Evolutionary conservation across 2,113 vertebrate genomes (phyloP).

Genomic region (Anas platyrhynchos): DNA sequence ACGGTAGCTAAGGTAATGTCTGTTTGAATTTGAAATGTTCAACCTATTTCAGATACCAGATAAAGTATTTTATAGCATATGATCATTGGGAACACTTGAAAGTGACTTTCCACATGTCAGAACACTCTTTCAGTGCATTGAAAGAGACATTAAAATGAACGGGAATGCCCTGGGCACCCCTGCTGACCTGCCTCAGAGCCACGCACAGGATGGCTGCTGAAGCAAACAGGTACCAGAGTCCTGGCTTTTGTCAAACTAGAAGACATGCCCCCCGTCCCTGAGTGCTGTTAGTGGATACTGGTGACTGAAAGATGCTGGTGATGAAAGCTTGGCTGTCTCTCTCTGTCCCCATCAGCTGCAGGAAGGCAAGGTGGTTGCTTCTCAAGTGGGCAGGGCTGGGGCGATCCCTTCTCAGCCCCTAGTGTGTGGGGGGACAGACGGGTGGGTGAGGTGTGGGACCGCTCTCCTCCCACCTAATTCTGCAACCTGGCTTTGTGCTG

Average conservation of each 20-base stretch:
- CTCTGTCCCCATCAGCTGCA: background rate
- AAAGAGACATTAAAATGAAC: background rate
- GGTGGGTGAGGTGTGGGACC: fast-evolving
- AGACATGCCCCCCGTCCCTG: fast-evolving
- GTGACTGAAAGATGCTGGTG: background rate
- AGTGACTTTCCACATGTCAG: background rate
- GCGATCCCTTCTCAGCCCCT: no score
- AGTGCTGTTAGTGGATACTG: background rate
- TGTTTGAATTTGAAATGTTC: background rate
- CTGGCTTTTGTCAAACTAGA: background rate
- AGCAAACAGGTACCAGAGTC: background rate
- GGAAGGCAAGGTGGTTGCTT: background rate
- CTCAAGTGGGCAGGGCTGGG: background rate
- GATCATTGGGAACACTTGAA: background rate
- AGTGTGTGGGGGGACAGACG: no score
- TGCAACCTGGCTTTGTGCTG: background rate
- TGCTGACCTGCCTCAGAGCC: fast-evolving
- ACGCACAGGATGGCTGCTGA: background rate
- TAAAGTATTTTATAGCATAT: background rate
- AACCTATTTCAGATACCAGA: background rate
- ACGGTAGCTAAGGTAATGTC: background rate
- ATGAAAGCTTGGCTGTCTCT: background rate
- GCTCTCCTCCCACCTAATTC: fast-evolving
- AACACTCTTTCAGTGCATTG: fast-evolving
- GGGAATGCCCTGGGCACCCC: background rate